Percentiles rank a stretch among this genome's conserved stretches.
Conservation (phyloP, 1,140 invertebrate genomes). For the Eumaeus atala region DNA sequence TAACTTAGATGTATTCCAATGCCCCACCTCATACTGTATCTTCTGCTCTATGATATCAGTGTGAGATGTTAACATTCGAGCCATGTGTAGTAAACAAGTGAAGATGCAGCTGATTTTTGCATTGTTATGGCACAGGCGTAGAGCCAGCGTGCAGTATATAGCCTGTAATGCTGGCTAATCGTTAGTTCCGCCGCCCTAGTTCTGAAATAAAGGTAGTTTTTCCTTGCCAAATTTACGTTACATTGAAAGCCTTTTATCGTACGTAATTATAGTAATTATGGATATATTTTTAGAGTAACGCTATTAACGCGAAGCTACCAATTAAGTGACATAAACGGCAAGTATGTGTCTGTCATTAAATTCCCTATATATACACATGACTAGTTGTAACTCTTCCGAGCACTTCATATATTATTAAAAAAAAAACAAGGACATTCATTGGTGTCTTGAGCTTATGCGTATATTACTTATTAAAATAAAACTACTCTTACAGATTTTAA, state of each 20-base stretch:
- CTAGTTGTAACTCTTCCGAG: no score
- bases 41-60: constrained; percentile 16
- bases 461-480: no score
- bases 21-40: neutral
- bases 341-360: no score
- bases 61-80: constrained; percentile 41
- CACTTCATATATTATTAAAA: no score
- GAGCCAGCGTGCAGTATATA: constrained; percentile 25
- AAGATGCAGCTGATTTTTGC: constrained; percentile 45
- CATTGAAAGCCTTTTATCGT: neutral
- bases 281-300: neutral
- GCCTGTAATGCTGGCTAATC: constrained; percentile 27
- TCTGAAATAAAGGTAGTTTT: neutral
- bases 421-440: no score
- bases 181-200: constrained; percentile 15
- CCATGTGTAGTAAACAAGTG: constrained; percentile 26
- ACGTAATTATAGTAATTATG: constrained; percentile 1
- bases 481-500: no score
- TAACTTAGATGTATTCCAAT: no score
- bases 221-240: no score
- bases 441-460: no score
- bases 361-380: no score
- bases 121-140: constrained; percentile 39
- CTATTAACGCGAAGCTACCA: neutral
- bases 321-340: no score